Conservation (phyloP, 2,888 invertebrate genomes). For the Drosophila siamana region DNA sequence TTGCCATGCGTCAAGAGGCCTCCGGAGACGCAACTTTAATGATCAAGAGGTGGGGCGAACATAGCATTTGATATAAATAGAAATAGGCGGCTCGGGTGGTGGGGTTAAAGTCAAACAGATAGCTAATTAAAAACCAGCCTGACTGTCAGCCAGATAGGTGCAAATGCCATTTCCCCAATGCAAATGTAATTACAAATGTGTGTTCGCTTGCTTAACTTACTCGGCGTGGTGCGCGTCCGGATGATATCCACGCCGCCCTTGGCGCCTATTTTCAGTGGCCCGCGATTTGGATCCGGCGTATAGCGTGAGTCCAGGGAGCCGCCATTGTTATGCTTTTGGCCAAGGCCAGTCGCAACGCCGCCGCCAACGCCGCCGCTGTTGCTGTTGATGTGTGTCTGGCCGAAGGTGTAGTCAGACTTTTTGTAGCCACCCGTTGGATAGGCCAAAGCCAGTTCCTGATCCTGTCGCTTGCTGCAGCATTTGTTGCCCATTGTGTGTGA, state of each 20-base stretch:
- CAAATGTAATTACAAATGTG: constrained; percentile 47
- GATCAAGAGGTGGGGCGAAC: constrained; percentile 31
- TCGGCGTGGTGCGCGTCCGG: constrained; percentile 89
- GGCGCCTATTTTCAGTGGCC: constrained; percentile 86
- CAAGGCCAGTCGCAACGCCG: constrained; percentile 75
- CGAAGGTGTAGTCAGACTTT: constrained; percentile 85
- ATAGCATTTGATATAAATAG: constrained; percentile 43
- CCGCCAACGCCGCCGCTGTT: constrained; percentile 54
- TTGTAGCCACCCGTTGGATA: constrained; percentile 85
- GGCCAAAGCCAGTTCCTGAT: constrained; percentile 87
- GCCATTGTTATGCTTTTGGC: constrained; percentile 85
- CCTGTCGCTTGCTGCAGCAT: constrained; percentile 94
- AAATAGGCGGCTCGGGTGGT: constrained; percentile 16
- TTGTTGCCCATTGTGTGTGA: constrained; percentile 91
- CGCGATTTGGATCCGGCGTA: constrained; percentile 92
- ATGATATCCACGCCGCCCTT: constrained; percentile 91
- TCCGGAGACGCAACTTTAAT: constrained; percentile 63
- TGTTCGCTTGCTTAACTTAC: constrained; percentile 86
- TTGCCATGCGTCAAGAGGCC: constrained; percentile 6
- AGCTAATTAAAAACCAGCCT: constrained; percentile 80
- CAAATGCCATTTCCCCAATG: constrained; percentile 15
- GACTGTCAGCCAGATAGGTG: constrained; percentile 21
- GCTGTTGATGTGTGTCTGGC: constrained; percentile 84
- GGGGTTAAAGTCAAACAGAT: constrained; percentile 62
- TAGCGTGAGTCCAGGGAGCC: constrained; percentile 88